These are phyloP conservation scores for Tenebrosternarchus preto DNA, from an alignment of 2,113 vertebrate genomes.

Conservation along the genomic window DNA sequence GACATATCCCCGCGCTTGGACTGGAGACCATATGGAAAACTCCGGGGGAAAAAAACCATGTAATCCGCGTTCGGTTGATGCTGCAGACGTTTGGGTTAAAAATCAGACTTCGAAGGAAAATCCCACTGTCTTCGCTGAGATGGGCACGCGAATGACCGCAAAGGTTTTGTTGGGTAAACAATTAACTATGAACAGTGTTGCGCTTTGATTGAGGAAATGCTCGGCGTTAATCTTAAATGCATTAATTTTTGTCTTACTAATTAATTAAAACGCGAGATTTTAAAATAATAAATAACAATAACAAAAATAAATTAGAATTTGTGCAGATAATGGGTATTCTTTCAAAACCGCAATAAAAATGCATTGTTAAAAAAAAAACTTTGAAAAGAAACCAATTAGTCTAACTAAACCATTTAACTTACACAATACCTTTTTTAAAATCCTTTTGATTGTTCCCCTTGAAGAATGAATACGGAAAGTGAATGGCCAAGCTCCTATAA, in stretches of 20 bases:
- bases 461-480: constrained; percentile 68
- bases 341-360: background rate
- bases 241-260: background rate
- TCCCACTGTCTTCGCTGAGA: background rate
- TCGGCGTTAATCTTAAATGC: background rate
- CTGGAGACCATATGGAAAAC: constrained; percentile 24
- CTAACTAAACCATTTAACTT: constrained; percentile 47
- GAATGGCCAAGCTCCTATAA: constrained; percentile 52
- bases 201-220: constrained; percentile 12
- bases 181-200: background rate
- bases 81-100: constrained; percentile 7
- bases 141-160: background rate
- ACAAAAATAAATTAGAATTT: no score
- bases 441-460: constrained; percentile 58
- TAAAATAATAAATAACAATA: no score
- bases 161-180: background rate
- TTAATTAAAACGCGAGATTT: background rate
- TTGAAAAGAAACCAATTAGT: constrained; percentile 36
- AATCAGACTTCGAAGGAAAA: background rate
- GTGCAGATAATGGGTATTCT: background rate
- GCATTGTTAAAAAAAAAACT: constrained; percentile 6
- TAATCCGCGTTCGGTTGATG: constrained; percentile 39
- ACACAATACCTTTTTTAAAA: constrained; percentile 66
- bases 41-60: background rate
- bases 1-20: constrained; percentile 1